Evolutionary conservation across 2,797 vertebrate species (phyloP).

Genomic region (Spinus pinus): DNA sequence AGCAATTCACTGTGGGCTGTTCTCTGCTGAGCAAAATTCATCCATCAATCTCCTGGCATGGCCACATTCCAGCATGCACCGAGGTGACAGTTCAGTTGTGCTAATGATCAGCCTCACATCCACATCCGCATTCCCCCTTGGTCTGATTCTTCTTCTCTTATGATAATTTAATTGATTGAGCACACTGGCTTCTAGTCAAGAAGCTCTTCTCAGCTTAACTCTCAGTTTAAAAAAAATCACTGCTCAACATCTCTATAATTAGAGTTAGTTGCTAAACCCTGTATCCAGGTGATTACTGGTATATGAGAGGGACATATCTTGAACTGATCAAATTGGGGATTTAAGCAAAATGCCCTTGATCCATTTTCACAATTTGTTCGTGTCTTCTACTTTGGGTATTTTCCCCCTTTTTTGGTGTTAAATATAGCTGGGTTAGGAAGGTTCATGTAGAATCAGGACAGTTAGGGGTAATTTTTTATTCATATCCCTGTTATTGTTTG

Average conservation of each 20-base stretch:
- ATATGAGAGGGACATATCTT: background rate
- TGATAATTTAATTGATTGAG: constrained; percentile 65
- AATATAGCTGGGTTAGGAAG: background rate
- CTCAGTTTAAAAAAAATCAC: constrained; percentile 26
- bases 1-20: constrained; percentile 34
- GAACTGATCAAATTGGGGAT: background rate
- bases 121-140: background rate
- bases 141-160: constrained; percentile 49
- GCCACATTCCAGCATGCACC: constrained; percentile 17
- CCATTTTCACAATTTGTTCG: background rate
- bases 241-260: constrained; percentile 55
- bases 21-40: constrained; percentile 24
- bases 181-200: constrained; percentile 30
- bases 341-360: constrained; percentile 9
- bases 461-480: background rate
- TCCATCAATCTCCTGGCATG: constrained; percentile 35
- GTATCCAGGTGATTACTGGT: constrained; percentile 17
- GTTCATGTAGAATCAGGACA: background rate
- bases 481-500: background rate
- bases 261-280: constrained; percentile 44
- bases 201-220: constrained; percentile 58
- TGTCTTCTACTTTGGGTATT: background rate
- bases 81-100: constrained; percentile 34
- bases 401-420: background rate
- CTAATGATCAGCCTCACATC: constrained; percentile 20